These are phyloP conservation scores for Agriopis marginaria DNA, from an alignment of 2,888 invertebrate genomes.

Conservation along the genomic window DNA sequence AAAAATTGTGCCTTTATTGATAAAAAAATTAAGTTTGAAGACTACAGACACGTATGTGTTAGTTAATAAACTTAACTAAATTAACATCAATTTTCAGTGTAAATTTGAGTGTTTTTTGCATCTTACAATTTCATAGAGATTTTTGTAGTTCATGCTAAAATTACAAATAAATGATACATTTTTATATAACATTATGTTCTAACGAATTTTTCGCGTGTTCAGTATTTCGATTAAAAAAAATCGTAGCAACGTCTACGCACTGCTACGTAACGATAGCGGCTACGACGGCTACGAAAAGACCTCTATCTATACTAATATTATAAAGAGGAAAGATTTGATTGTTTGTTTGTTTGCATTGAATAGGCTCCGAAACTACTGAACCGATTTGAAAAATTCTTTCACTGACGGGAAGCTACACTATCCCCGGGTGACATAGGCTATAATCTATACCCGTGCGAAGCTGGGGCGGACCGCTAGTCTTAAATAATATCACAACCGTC, in stretches of 20 bases:
- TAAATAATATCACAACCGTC: neutral
- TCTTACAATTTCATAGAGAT: neutral
- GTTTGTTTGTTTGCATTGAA: too few relatives aligned
- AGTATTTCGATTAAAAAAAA: too few relatives aligned
- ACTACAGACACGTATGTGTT: conserved; percentile 33
- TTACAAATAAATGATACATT: neutral
- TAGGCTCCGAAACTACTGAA: too few relatives aligned
- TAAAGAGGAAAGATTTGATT: too few relatives aligned
- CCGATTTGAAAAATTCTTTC: too few relatives aligned
- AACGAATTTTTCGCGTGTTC: too few relatives aligned
- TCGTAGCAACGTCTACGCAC: neutral
- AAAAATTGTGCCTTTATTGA: conserved; percentile 63
- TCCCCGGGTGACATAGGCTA: too few relatives aligned
- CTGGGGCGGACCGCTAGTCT: too few relatives aligned
- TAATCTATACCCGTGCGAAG: too few relatives aligned
- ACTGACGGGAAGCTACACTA: too few relatives aligned
- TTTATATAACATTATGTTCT: neutral
- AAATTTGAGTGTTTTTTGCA: neutral
- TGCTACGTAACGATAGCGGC: too few relatives aligned
- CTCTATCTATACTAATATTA: neutral
- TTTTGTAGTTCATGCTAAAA: neutral
- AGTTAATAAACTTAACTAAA: conserved; percentile 6
- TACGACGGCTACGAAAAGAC: neutral
- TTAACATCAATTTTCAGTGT: neutral
- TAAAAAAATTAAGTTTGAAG: conserved; percentile 46